Evolutionary conservation across 2,797 vertebrate genomes (phyloP).

Genomic region (Botia almorhae): DNA sequence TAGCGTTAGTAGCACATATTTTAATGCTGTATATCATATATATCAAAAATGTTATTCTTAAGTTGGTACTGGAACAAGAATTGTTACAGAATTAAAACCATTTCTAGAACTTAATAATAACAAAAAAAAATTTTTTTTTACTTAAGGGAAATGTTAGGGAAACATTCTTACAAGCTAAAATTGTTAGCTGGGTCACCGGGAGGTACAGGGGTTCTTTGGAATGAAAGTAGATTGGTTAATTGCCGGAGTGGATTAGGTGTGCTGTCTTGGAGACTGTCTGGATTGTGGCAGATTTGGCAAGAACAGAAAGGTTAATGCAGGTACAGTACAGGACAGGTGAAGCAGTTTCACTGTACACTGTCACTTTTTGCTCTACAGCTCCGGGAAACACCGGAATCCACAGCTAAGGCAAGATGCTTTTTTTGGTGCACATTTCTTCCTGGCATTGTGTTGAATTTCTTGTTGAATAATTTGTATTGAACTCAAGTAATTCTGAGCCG

Average conservation of each 20-base stretch:
- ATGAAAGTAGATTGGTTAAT: background rate
- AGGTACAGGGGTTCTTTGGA: background rate
- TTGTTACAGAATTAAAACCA: too few relatives aligned
- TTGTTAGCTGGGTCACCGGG: too few relatives aligned
- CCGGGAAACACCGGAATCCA: background rate
- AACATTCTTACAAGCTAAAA: too few relatives aligned
- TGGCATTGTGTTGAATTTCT: background rate
- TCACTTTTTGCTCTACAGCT: slow-evolving; percentile 13
- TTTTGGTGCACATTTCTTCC: background rate
- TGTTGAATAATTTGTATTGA: background rate
- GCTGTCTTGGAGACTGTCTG: background rate
- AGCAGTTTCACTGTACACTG: slow-evolving; percentile 5
- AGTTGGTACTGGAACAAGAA: too few relatives aligned
- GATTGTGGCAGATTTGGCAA: slow-evolving; percentile 24
- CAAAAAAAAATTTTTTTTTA: too few relatives aligned
- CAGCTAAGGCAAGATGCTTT: background rate
- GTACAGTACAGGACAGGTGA: background rate
- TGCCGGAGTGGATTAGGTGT: background rate
- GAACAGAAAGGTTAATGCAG: slow-evolving; percentile 17
- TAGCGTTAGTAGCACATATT: too few relatives aligned
- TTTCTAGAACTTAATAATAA: too few relatives aligned
- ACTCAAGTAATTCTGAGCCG: too few relatives aligned
- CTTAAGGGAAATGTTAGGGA: too few relatives aligned
- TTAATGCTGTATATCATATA: too few relatives aligned
- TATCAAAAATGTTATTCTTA: too few relatives aligned